phyloP scores from a whole-genome alignment of 2,888 invertebrate species.

The Cosmopolites sordidus region DNA sequence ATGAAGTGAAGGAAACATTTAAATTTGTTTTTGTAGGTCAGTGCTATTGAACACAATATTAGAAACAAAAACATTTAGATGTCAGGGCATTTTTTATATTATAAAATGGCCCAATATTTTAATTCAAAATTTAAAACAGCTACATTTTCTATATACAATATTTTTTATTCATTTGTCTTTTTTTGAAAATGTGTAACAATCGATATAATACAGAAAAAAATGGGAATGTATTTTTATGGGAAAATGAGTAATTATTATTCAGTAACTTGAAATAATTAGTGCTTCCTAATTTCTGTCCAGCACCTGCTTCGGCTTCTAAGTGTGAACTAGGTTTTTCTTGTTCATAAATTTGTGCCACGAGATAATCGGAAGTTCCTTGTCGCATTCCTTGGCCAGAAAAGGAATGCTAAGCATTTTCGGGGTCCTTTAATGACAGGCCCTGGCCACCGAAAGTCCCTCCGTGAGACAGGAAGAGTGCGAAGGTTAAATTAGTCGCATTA shows the following conservation, averaged over 20 bases:
- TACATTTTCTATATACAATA: too few relatives aligned
- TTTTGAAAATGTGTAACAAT: too few relatives aligned
- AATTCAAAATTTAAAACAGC: too few relatives aligned
- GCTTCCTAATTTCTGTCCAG: conserved; percentile 1
- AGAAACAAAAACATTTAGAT: too few relatives aligned
- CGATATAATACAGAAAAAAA: too few relatives aligned
- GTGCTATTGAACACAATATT: too few relatives aligned
- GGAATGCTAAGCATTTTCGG: conserved; percentile 24
- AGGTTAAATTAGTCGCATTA: conserved; percentile 25
- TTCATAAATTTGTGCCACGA: conserved; percentile 15
- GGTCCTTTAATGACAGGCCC: conserved; percentile 23
- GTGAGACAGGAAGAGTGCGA: conserved; percentile 26
- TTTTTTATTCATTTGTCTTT: too few relatives aligned
- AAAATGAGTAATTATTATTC: background rate
- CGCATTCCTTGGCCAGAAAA: conserved; percentile 24
- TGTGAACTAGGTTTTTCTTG: conserved; percentile 20
- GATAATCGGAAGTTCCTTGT: conserved; percentile 19
- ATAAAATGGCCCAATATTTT: too few relatives aligned
- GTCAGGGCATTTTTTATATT: too few relatives aligned
- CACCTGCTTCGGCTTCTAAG: conserved; percentile 9
- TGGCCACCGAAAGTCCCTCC: conserved; percentile 26
- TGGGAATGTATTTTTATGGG: background rate
- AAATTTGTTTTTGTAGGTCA: too few relatives aligned
- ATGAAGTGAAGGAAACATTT: too few relatives aligned
- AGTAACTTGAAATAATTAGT: background rate